phyloP scores from a whole-genome alignment of 2,888 invertebrate species.

The Galerucella calmariensis region DNA sequence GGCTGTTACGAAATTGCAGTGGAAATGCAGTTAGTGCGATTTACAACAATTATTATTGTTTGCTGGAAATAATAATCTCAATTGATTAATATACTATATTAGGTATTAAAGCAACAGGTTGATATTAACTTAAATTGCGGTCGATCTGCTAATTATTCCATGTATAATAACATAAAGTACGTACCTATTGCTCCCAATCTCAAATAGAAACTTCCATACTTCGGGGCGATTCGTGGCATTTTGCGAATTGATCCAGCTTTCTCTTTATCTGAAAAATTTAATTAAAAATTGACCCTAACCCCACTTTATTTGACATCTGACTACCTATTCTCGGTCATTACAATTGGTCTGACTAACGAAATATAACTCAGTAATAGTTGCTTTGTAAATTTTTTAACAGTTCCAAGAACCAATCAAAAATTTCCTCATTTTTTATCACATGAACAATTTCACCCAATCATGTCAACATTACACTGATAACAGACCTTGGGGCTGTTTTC shows the following conservation, averaged over 20 bases:
- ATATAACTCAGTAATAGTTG: too few relatives aligned
- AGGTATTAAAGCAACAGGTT: background rate
- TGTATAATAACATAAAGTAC: conserved; percentile 45
- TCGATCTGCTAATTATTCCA: background rate
- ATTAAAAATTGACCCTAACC: background rate
- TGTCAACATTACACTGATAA: too few relatives aligned
- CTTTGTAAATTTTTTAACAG: too few relatives aligned
- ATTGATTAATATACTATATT: conserved; percentile 33
- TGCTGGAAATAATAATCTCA: conserved; percentile 38
- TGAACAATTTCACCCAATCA: too few relatives aligned
- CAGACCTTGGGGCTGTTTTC: too few relatives aligned
- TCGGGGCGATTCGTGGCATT: conserved; percentile 36
- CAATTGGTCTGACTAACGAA: too few relatives aligned
- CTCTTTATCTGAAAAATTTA: conserved; percentile 36
- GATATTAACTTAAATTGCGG: conserved; percentile 1
- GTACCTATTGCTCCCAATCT: conserved; percentile 92
- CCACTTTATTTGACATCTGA: background rate
- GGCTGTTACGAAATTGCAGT: conserved; percentile 43
- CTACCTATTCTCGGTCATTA: too few relatives aligned
- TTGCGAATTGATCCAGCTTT: conserved; percentile 35
- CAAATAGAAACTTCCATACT: conserved; percentile 92
- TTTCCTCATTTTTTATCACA: too few relatives aligned
- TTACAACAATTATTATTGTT: conserved; percentile 45
- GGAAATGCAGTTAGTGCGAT: conserved; percentile 40
- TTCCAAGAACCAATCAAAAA: too few relatives aligned